phyloP scores from a whole-genome alignment of 1,140 invertebrate species.

The Brachionus sp. region DNA sequence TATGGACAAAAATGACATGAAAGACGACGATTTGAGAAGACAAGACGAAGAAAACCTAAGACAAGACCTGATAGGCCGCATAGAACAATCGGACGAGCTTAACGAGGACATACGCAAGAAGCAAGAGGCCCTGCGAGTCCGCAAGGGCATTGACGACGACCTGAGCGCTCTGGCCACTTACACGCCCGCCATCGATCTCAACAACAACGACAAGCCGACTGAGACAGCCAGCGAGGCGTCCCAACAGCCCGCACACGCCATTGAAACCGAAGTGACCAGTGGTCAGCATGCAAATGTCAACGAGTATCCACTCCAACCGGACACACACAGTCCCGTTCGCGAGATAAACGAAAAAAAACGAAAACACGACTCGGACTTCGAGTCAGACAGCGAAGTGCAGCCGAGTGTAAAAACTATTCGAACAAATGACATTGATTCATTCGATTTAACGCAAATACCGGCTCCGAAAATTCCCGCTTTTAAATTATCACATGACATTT shows the following conservation, averaged over 20 bases:
- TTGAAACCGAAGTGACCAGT: background rate
- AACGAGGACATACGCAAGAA: background rate
- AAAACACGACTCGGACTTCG: conserved; percentile 27
- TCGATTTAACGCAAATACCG: background rate
- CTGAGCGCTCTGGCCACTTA: background rate
- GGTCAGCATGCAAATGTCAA: too few relatives aligned
- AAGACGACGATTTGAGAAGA: background rate
- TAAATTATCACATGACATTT: background rate
- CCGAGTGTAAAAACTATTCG: background rate
- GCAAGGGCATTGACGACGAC: conserved; percentile 8
- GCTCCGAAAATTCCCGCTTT: background rate
- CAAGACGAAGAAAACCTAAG: background rate
- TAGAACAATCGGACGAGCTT: background rate
- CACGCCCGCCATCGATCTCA: background rate
- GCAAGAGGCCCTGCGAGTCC: background rate
- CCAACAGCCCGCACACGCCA: background rate
- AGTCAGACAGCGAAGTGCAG: background rate
- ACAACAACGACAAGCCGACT: background rate
- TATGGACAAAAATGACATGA: conserved; percentile 25
- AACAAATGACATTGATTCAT: background rate
- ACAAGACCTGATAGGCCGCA: background rate
- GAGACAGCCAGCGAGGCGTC: background rate
- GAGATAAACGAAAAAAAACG: background rate
- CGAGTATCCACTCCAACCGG: background rate
- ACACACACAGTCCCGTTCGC: background rate